Evolutionary conservation across 2,797 vertebrate species (phyloP).

Genomic region (Telmatherina bonti): DNA sequence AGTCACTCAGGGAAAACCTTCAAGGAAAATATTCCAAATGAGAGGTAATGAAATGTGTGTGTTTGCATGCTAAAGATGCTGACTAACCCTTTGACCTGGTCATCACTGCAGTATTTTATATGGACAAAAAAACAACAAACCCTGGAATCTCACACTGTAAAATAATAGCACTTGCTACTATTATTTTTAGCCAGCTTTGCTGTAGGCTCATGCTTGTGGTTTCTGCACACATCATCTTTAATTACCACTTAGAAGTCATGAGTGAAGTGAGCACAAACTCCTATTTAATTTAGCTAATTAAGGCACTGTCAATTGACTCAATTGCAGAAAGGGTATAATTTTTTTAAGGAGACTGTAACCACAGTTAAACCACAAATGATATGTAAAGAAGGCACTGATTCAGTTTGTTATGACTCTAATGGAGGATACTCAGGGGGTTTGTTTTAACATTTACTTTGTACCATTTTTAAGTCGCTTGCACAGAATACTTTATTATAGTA

Average conservation of each 20-base stretch:
- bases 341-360: constrained; percentile 64
- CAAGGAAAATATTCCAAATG: neutral
- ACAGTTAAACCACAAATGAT: constrained; percentile 58
- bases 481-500: constrained; percentile 16
- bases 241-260: constrained; percentile 48
- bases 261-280: constrained; percentile 59
- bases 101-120: constrained; percentile 28
- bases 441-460: constrained; percentile 31
- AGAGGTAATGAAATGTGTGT: constrained; percentile 21
- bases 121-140: constrained; percentile 18
- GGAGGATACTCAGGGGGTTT: constrained; percentile 21
- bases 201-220: constrained; percentile 45
- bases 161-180: constrained; percentile 47
- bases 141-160: constrained; percentile 33
- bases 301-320: constrained; percentile 68
- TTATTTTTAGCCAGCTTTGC: constrained; percentile 63
- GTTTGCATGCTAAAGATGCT: constrained; percentile 28
- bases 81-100: constrained; percentile 43
- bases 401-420: constrained; percentile 31
- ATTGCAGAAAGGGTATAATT: constrained; percentile 70
- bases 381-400: constrained; percentile 57
- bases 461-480: constrained; percentile 11
- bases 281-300: constrained; percentile 76
- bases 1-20: constrained; percentile 36
- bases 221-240: constrained; percentile 62